A percentile compares a stretch with the other conserved stretches of the same genome.
Evolutionary conservation across 2,113 vertebrate genomes (phyloP).

Genomic region (Otis tarda): DNA sequence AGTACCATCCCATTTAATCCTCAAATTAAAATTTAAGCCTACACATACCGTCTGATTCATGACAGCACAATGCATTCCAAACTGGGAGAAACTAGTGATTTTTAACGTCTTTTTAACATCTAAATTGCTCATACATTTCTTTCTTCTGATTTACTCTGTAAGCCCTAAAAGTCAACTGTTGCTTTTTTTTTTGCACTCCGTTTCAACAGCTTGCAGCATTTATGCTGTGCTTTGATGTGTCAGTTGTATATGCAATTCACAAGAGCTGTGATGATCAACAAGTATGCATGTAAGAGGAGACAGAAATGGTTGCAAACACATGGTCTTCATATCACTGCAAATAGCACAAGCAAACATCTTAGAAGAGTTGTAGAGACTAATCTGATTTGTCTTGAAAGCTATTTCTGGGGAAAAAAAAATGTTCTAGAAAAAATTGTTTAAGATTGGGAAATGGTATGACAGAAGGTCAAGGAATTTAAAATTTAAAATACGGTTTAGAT

Average conservation of each 20-base stretch:
- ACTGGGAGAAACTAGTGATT: not conserved
- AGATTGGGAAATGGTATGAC: constrained; percentile 5
- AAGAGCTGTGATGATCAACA: constrained; percentile 42
- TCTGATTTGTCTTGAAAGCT: constrained; percentile 41
- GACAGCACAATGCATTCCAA: not conserved
- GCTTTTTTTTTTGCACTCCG: constrained; percentile 28
- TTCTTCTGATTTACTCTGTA: not conserved
- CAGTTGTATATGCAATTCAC: constrained; percentile 16
- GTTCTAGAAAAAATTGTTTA: not conserved
- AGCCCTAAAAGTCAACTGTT: not conserved
- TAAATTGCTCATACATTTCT: not conserved
- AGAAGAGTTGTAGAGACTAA: not conserved
- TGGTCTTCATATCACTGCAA: constrained; percentile 21
- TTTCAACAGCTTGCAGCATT: constrained; percentile 62
- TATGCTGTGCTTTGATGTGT: constrained; percentile 50
- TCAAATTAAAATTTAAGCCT: not conserved
- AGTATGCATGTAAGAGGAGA: constrained; percentile 40
- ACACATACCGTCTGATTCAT: not conserved
- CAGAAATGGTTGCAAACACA: constrained; percentile 53
- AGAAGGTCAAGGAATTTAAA: constrained; percentile 48
- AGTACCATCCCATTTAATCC: not conserved
- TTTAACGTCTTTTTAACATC: not conserved
- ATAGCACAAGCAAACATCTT: not conserved
- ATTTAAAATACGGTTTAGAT: constrained; percentile 23
- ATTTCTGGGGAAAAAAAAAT: not conserved